A percentile compares a stretch with the other conserved stretches of the same genome.
phyloP scores from a whole-genome alignment of 2,797 vertebrate genomes.

The Chromobotia macracanthus region DNA sequence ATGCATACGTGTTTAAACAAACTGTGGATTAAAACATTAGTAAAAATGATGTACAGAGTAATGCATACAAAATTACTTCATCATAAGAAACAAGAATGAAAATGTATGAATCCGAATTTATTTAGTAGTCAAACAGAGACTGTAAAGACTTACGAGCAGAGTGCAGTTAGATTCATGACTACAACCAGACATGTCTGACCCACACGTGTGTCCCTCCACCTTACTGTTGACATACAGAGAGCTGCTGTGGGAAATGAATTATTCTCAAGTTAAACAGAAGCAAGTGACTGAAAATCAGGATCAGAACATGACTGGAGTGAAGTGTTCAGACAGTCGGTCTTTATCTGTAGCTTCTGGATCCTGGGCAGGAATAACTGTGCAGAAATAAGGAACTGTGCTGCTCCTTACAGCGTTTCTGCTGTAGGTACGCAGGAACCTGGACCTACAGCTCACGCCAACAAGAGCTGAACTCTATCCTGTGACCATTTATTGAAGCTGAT shows the following conservation, averaged over 20 bases:
- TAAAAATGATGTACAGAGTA: background rate
- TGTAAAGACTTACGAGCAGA: background rate
- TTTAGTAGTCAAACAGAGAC: background rate
- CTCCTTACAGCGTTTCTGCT: slow-evolving; percentile 62
- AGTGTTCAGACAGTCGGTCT: slow-evolving; percentile 25
- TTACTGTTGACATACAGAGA: slow-evolving; percentile 11
- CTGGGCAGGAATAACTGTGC: slow-evolving; percentile 31
- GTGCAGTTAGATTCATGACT: slow-evolving; percentile 4
- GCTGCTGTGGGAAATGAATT: background rate
- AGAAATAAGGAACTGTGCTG: slow-evolving; percentile 60
- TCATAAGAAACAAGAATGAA: background rate
- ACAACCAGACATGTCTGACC: slow-evolving; percentile 40
- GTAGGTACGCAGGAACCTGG: slow-evolving; percentile 74
- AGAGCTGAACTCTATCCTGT: slow-evolving; percentile 26
- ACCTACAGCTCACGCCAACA: slow-evolving; percentile 15
- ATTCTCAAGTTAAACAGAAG: slow-evolving; percentile 26
- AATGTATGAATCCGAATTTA: background rate
- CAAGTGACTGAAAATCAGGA: background rate
- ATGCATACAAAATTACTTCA: background rate
- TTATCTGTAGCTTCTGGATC: slow-evolving; percentile 38
- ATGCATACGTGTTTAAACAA: background rate
- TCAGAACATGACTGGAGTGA: slow-evolving; percentile 25
- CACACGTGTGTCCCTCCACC: slow-evolving; percentile 2
- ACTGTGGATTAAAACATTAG: no score
- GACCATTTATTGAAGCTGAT: background rate